Percentiles rank a stretch among this genome's conserved stretches.
Conservation (phyloP, 2,113 vertebrate genomes). For the Thermophis baileyi region DNA sequence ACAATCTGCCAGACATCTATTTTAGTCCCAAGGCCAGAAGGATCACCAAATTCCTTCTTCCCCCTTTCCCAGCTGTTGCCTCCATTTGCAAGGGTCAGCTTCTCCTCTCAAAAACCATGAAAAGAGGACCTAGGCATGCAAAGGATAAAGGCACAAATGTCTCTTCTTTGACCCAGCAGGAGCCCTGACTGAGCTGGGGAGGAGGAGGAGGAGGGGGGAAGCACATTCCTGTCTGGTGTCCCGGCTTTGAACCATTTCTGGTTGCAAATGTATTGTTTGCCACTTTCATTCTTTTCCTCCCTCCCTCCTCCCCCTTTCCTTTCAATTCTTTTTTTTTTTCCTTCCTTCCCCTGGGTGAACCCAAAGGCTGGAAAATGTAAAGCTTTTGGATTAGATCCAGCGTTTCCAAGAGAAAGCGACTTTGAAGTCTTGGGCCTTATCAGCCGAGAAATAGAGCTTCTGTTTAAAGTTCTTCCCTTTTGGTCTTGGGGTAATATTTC, state of each 20-base stretch:
- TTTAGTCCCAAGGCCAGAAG: not conserved
- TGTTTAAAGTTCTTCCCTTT: not conserved
- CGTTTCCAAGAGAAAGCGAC: not conserved
- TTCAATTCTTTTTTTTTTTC: not conserved
- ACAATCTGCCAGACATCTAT: not conserved
- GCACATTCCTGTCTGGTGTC: not conserved
- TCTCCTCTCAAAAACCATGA: not conserved
- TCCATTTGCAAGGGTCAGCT: not conserved
- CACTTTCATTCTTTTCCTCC: not conserved
- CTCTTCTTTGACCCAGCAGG: not conserved
- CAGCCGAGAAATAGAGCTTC: accelerated
- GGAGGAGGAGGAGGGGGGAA: conserved; percentile 11
- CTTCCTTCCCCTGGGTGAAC: not conserved
- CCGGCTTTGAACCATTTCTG: conserved; percentile 32
- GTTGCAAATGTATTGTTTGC: not conserved
- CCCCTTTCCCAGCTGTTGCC: accelerated
- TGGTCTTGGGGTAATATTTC: not conserved
- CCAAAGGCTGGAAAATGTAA: not conserved
- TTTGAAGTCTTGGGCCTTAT: not conserved
- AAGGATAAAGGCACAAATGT: not conserved
- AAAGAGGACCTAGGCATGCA: not conserved
- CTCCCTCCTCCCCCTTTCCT: not conserved
- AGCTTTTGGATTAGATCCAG: not conserved
- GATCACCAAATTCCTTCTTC: accelerated
- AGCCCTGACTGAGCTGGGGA: not conserved